A percentile compares a stretch with the other conserved stretches of the same genome.
Evolutionary conservation across 2,888 invertebrate species (phyloP).

Genomic region (Piscicola geometra): DNA sequence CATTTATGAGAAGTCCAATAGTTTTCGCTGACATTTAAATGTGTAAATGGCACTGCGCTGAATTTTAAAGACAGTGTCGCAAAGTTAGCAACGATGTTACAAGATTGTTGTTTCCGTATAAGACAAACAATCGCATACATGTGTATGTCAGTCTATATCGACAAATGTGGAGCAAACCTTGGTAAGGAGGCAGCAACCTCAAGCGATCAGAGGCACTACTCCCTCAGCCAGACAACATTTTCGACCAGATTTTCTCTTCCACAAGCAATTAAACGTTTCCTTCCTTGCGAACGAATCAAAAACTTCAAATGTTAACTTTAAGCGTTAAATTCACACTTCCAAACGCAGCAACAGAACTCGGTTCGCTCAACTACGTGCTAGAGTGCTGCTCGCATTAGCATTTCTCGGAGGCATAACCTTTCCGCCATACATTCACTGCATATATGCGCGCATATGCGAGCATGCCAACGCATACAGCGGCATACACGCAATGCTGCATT

Average conservation of each 20-base stretch:
- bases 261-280: too few relatives aligned
- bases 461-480: not conserved
- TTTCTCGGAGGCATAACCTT: not conserved
- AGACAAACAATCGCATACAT: not conserved
- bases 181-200: not conserved
- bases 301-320: not conserved
- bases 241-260: too few relatives aligned
- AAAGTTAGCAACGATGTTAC: conserved; percentile 15
- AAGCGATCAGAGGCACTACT: not conserved
- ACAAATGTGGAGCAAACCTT: not conserved
- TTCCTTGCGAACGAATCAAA: too few relatives aligned
- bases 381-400: conserved; percentile 3
- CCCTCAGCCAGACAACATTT: not conserved
- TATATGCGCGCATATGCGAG: not conserved
- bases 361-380: conserved; percentile 3
- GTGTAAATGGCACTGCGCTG: too few relatives aligned
- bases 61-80: not conserved
- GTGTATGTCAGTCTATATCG: not conserved
- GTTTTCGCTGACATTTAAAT: too few relatives aligned
- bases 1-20: too few relatives aligned
- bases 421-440: conserved; percentile 1
- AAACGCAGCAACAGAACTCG: conserved; percentile 10
- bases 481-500: too few relatives aligned
- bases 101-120: conserved; percentile 5
- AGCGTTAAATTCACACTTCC: not conserved